phyloP scores from a whole-genome alignment of 2,113 vertebrate species.

The Saguinus imperator region DNA sequence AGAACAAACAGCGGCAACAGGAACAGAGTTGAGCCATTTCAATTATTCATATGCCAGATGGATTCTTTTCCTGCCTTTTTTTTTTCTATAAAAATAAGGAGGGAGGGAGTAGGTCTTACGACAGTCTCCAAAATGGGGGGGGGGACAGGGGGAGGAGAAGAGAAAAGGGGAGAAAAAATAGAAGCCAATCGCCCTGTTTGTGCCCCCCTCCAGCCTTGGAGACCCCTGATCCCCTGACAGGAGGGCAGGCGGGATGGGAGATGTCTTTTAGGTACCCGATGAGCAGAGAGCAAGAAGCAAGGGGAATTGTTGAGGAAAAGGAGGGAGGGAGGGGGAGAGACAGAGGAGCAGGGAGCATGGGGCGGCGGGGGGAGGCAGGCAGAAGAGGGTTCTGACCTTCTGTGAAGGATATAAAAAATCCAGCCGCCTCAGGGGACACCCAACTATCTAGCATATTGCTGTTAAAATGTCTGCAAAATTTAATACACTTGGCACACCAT shows the following conservation, averaged over 20 bases:
- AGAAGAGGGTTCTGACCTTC: conserved; percentile 94
- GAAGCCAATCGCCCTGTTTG: background rate
- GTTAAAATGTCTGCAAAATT: conserved; percentile 97
- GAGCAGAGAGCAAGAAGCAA: conserved; percentile 40
- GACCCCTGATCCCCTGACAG: background rate
- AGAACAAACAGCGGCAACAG: conserved; percentile 97
- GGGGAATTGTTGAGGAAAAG: conserved; percentile 17
- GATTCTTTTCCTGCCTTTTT: conserved; percentile 95
- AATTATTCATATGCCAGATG: conserved; percentile 99
- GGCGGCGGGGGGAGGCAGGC: conserved; percentile 78
- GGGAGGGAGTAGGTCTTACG: conserved; percentile 76
- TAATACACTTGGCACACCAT: conserved; percentile 91
- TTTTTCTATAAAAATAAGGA: conserved; percentile 82
- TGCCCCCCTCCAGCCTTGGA: background rate
- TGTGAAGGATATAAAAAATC: conserved; percentile 98
- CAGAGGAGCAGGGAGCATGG: conserved; percentile 49
- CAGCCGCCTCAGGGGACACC: conserved; percentile 92
- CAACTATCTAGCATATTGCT: conserved; percentile 95
- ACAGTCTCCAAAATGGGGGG: conserved; percentile 84
- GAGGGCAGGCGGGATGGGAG: conserved; percentile 48
- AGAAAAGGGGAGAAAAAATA: background rate
- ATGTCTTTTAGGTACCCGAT: background rate
- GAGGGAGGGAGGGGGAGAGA: conserved; percentile 62
- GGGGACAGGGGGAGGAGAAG: conserved; percentile 53
- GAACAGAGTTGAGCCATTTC: conserved; percentile 99